Evolutionary conservation across 35 echinoderm and acorn worm species (phyloP), one percentile per base, ranked within the genome.

Genomic region (Diadema setosum): DNA sequence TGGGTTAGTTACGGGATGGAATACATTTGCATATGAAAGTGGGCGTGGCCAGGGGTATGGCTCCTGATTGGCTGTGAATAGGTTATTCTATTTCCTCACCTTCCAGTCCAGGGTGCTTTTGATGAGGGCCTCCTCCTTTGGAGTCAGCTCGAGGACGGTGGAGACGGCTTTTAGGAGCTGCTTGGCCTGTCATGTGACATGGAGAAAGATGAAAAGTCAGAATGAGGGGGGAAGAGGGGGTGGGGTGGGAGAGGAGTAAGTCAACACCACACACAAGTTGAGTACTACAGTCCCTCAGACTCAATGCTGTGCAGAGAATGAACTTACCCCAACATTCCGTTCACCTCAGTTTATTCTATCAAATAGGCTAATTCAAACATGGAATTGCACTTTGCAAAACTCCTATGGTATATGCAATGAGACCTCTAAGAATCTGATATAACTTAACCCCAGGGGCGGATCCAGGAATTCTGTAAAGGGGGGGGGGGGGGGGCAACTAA

Each of bases 81-180:
- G n/a, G n/a, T 9, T 52, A 52, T 11, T 9, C 48, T 11, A 11
- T 52, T 52, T 9, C 20, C 85, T 89, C 69, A 99, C 96, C 93
- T 99, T 99, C 96, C 96, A 99, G 61, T 94, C 92, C 45, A 99
- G 49, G 0, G 90, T 93, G 35, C 92, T 83, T 60, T 76, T 88
- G 12, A 99, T 94, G 4, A 92, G 41, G 41, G 60, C 70, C 49
- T 95, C 89, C 86, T 99, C 96, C 70, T 94, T 81, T 46, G 81
- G 84, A 30, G 96, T 99, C 26, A 99, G 91, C 58, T 99, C 92
- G 55, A 99, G 44, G 4, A 99, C 56, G 0, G 93, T 94, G 26
- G 96, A 87, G 4, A 99, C 92, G 41, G 96, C 96, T 63, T 94
- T 99, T 42, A 99, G 57, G 20, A 99, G 84, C 41, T 99, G 96